Evolutionary conservation across 2,113 vertebrate genomes (phyloP), one percentile per base, ranked within the genome.

Genomic region (Trogon surrucura): DNA sequence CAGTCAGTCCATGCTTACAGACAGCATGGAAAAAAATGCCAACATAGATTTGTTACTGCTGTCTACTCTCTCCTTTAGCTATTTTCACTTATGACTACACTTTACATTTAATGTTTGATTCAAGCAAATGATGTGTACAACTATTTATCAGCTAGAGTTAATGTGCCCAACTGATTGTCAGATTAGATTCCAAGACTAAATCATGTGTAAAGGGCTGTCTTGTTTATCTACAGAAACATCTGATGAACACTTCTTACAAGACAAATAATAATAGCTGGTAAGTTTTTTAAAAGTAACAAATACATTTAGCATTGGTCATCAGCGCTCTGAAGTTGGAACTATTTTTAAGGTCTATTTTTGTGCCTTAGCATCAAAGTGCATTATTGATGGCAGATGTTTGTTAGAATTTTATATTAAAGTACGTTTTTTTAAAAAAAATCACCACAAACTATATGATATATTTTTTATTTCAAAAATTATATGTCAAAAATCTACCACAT

Each of bases 51-150:
- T 81, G 8, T 22, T 81, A 38, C 44, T 77, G 60, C 58, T 47
- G 23, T 58, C 70, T 84, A 56, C 58, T 84, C 22, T 83, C 23
- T 78, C 53, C 44, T 58, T 53, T 71, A 60, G 14, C 15, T 82
- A 4, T 75, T 95, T 92, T 73, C 53, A 82, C 30, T 38, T 80
- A 7, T 16, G 36, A 66, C 27, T 81, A 65, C 67, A 70, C 60
- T 58, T 41, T 10, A 53, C 81, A 74, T 91, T 87, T 85, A 54
- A 88, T 65, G 38, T 58, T 95, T 74, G 65, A 91, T 91, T 91
- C 51, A 64, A 82, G 66, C 23, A 95, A 85, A 80, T 79, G 48
- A 64, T 9, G 20, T 23, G 71, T 65, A 38, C 41, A 78, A 45
- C 70, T 69, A 2, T 38, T 89, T 88, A 89, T 91, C 73, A 72